Evolutionary conservation across 2,888 invertebrate species (phyloP).

Genomic region (Sepiola atlantica): DNA sequence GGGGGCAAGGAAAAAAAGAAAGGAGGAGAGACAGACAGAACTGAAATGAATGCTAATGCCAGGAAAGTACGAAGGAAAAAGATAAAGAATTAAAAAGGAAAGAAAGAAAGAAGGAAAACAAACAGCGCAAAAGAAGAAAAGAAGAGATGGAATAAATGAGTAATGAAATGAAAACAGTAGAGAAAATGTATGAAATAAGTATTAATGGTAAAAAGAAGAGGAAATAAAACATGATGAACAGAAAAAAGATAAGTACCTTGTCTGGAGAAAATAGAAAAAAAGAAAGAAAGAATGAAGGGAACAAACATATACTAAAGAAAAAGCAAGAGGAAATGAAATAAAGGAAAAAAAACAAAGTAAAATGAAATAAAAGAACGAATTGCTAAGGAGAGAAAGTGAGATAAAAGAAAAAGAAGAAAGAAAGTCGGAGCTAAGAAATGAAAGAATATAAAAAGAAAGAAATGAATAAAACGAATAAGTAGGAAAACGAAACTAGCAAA

Average conservation of each 20-base stretch:
- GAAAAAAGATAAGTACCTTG: neutral
- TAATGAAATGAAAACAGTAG: neutral
- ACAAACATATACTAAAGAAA: neutral
- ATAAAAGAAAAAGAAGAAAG: neutral
- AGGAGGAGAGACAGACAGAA: neutral
- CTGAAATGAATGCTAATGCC: neutral
- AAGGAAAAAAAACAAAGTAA: neutral
- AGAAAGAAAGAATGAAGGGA: neutral
- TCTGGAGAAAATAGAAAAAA: neutral
- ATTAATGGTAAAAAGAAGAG: neutral
- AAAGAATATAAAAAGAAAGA: neutral
- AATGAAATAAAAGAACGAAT: neutral
- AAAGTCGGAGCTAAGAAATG: neutral
- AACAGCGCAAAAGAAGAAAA: neutral
- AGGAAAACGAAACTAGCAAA: neutral
- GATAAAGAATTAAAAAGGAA: neutral
- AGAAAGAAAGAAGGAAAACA: neutral
- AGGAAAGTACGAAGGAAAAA: neutral
- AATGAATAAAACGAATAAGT: neutral
- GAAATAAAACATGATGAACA: neutral
- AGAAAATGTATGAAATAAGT: neutral
- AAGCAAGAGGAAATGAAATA: neutral
- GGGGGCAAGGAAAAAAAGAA: neutral
- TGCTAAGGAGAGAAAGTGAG: neutral
- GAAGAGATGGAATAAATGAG: neutral